Evolutionary conservation across 2,797 vertebrate genomes (phyloP), one percentile per base, ranked within the genome.

Genomic region (Lophotriccus pileatus): DNA sequence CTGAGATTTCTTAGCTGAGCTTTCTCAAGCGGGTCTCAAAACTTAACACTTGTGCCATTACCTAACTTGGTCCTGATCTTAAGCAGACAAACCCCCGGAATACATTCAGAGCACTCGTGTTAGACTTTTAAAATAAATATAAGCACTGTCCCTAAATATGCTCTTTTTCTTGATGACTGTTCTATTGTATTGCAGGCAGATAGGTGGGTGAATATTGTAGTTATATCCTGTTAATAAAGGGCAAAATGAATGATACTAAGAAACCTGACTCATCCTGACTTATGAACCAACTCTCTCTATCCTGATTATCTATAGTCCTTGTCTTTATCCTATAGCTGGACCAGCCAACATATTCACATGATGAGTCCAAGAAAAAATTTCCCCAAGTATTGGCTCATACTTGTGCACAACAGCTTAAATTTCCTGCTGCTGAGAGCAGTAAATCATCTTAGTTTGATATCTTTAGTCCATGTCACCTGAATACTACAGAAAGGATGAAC

Each of bases 131-230:
- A 1, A 36, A n/a, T 12, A 41, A 34, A 41, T 23, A 36, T 17
- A 37, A 75, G 6, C 8, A 58, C 17, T 49, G 6, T 0, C 9
- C 6, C 5, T 4, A 41, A 37, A 6, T 6, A 10, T 16, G 11
- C 9, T n/a, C 3, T 39, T 50, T 69, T 49, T 84, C 25, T 66
- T 47, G 4, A 12, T 19, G 10, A 21, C 55, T 74, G 34, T 13
- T 84, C 0, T 0, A 14, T 37, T 13, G 4, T 52, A 36, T 10
- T 58, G 15, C 21, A 85, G 52, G 24, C 22, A 73, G n/a, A 52
- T 27, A 11, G 12, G 41, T 52, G 9, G 67, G 34, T 56, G 68
- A 79, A 82, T 73, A 58, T 8, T 10, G 34, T 52, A 59, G 7
- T 4, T 55, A 22, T 18, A 67, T 39, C 25, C 22, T 47, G 12